These are phyloP conservation scores for Zonotrichia albicollis DNA, from an alignment of 2,797 vertebrate species.

Conservation along the genomic window DNA sequence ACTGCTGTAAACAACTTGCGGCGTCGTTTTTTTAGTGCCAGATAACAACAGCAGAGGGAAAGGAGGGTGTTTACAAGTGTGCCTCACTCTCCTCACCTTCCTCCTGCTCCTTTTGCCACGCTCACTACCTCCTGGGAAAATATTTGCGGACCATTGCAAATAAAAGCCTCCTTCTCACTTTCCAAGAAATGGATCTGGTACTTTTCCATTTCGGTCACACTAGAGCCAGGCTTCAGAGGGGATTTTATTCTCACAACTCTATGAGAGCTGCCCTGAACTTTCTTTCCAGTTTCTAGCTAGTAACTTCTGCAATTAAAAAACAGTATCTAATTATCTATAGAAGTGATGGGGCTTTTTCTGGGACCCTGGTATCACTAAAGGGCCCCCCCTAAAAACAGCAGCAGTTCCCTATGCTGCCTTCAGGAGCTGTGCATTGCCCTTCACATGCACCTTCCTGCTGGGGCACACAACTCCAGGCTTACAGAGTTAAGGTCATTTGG, in stretches of 20 bases:
- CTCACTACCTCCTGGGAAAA: conserved; percentile 29
- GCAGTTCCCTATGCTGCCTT: background rate
- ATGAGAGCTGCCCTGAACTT: background rate
- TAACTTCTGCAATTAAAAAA: conserved; percentile 23
- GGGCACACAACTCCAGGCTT: background rate
- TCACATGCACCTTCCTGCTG: background rate
- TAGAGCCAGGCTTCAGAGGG: conserved; percentile 9
- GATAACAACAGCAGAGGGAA: conserved; percentile 15
- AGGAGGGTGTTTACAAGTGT: conserved; percentile 2
- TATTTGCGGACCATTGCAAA: conserved; percentile 63
- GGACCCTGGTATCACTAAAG: background rate
- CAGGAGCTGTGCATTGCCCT: background rate
- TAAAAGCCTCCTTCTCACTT: conserved; percentile 71
- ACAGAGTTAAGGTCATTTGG: background rate
- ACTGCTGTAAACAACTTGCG: background rate
- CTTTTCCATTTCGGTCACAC: conserved; percentile 70
- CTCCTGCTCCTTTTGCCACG: conserved; percentile 9
- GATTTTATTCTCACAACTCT: conserved; percentile 16
- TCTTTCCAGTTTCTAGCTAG: conserved; percentile 17
- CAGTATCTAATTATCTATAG: background rate
- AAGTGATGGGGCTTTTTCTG: background rate
- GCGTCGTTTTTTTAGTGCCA: background rate
- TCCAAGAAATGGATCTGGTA: conserved; percentile 72
- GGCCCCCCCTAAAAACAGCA: background rate
- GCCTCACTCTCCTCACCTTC: conserved; percentile 28